phyloP scores from a whole-genome alignment of 2,888 invertebrate genomes.

The Spilarctia lutea region DNA sequence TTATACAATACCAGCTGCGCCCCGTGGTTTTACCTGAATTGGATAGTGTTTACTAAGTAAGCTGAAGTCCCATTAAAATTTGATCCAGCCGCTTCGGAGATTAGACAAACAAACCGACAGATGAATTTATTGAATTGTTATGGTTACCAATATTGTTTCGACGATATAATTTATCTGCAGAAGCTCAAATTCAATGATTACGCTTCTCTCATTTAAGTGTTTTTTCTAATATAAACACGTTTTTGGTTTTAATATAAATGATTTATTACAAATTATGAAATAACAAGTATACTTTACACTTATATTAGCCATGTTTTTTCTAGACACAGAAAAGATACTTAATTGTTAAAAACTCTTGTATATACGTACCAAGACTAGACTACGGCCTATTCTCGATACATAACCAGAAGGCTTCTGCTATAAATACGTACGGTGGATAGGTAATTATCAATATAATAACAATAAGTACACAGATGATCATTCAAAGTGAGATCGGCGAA shows the following conservation, averaged over 20 bases:
- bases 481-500: neutral
- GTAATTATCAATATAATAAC: slow-evolving; percentile 8
- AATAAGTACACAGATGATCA: slow-evolving; percentile 14
- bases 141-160: too few species aligned
- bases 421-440: slow-evolving; percentile 15
- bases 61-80: too few species aligned
- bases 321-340: neutral
- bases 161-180: neutral
- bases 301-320: neutral
- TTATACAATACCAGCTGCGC: too few species aligned
- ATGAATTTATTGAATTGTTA: too few species aligned
- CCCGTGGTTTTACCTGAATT: too few species aligned
- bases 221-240: neutral
- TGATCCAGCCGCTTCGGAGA: too few species aligned
- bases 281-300: neutral
- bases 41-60: too few species aligned
- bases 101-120: too few species aligned
- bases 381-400: too few species aligned
- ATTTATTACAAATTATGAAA: slow-evolving; percentile 10
- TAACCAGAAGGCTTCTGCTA: neutral
- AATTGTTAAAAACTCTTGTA: neutral
- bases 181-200: too few species aligned
- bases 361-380: too few species aligned
- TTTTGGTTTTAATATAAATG: neutral
- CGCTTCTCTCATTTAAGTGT: neutral